phyloP scores from a whole-genome alignment of 2,797 vertebrate genomes.

The Perdix hodgsoniae region DNA sequence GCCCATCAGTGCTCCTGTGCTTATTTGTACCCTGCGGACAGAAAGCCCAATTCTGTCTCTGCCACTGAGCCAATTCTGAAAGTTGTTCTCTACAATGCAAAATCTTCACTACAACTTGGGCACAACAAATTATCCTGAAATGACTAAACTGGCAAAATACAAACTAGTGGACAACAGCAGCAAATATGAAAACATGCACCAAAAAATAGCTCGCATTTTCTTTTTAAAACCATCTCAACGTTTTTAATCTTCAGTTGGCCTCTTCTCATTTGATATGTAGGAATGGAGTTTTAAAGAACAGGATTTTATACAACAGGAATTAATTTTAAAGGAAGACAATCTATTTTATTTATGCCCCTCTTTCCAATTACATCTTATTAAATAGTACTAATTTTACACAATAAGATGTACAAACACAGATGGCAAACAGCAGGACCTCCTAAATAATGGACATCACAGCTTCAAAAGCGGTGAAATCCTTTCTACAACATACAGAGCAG shows the following conservation, averaged over 20 bases:
- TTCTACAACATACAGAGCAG: background rate
- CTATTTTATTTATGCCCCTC: background rate
- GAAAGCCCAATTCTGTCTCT: background rate
- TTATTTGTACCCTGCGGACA: too few species aligned
- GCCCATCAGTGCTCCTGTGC: background rate
- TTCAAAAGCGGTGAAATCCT: background rate
- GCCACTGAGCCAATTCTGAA: background rate
- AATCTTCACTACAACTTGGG: background rate
- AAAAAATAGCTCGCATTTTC: background rate
- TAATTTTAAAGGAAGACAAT: background rate
- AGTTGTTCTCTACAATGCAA: background rate
- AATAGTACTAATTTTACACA: background rate
- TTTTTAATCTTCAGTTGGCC: background rate
- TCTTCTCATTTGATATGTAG: background rate
- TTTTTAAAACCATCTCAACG: background rate
- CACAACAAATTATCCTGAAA: accelerated
- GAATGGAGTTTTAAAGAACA: background rate
- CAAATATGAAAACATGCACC: background rate
- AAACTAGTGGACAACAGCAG: background rate
- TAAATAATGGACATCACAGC: background rate
- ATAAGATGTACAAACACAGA: background rate
- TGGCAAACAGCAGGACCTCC: background rate
- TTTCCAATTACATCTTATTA: background rate
- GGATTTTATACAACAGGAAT: background rate
- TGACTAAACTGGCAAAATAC: accelerated